phyloP scores from a whole-genome alignment of 2,113 vertebrate genomes.

The Raphicerus campestris region DNA sequence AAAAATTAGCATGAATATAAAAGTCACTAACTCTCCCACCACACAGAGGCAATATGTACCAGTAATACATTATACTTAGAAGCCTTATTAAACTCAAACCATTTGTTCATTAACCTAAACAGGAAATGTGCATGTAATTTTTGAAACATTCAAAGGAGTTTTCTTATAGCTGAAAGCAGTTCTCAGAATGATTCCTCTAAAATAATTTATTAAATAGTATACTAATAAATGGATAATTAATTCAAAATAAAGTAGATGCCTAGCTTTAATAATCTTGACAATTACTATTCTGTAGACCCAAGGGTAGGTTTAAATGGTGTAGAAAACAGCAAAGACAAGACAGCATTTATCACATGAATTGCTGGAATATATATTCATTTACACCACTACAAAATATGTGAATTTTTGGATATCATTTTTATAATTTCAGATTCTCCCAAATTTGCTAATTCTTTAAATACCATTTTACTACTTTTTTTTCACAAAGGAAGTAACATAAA shows the following conservation, averaged over 20 bases:
- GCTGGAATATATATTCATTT: not conserved
- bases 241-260: not conserved
- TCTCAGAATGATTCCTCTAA: slow-evolving; percentile 22
- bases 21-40: not conserved
- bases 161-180: not conserved
- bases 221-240: slow-evolving; percentile 3
- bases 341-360: not conserved
- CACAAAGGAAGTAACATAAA: not conserved
- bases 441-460: not conserved
- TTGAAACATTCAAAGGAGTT: slow-evolving; percentile 18
- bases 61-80: not conserved
- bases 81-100: not conserved
- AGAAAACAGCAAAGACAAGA: not conserved
- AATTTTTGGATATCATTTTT: not conserved
- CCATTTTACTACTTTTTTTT: not conserved
- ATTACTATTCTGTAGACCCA: not conserved
- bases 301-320: not conserved
- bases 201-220: slow-evolving; percentile 7
- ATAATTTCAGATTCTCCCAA: not conserved
- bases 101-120: not conserved
- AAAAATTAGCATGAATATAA: not conserved
- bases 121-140: not conserved
- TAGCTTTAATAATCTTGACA: not conserved
- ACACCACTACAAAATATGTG: not conserved
- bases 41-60: not conserved